Evolutionary conservation across 2,797 vertebrate genomes (phyloP).

Genomic region (Falco columbarius): DNA sequence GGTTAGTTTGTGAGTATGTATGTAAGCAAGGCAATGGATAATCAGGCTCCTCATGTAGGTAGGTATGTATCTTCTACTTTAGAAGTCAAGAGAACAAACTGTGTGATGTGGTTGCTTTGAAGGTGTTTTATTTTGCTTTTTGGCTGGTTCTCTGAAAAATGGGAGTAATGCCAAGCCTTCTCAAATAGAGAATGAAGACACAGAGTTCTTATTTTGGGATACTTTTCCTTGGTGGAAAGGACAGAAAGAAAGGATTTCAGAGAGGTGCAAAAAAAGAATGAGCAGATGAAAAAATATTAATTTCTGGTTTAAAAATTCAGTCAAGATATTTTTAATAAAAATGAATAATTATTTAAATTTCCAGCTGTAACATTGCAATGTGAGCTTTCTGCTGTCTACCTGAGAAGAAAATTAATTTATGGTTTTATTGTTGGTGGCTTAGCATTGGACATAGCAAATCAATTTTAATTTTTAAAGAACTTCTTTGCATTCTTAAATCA

Average conservation of each 20-base stretch:
- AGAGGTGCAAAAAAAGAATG: neutral
- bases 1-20: neutral
- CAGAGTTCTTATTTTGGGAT: neutral
- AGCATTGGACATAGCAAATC: neutral
- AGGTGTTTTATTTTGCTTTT: neutral
- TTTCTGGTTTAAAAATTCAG: neutral
- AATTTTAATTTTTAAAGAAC: neutral
- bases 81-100: neutral
- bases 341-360: neutral
- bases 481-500: neutral
- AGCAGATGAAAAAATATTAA: neutral
- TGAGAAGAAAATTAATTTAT: neutral
- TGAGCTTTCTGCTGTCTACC: neutral
- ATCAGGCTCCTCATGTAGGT: neutral
- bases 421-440: neutral
- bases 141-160: neutral
- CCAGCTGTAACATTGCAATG: neutral
- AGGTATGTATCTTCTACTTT: neutral
- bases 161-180: neutral
- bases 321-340: neutral
- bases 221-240: neutral
- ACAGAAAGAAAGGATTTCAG: neutral
- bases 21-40: neutral
- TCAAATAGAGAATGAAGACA: neutral
- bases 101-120: slow-evolving; percentile 50